Base-by-base conservation (phyloP, 1,140 invertebrate genomes). In the Manduca sexta region DNA sequence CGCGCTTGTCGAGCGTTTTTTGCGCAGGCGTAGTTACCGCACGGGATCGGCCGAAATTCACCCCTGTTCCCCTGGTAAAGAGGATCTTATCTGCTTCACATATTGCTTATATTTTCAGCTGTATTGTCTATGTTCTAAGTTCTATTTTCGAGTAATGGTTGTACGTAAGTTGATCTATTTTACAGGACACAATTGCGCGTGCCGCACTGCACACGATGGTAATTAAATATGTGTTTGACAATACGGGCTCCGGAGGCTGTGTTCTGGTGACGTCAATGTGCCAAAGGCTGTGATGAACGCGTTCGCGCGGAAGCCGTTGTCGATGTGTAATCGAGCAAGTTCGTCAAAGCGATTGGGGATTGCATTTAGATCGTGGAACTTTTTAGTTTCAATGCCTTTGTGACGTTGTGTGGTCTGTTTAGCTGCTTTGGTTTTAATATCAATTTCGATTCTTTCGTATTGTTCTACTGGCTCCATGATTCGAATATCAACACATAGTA, bases 161-260 rank as follows among this genome's bases (percentile, higher is more conserved):
- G 11, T 13, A 4, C 6, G 12, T 2, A 15, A 14, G 38, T 49
- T 66, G 15, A 21, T 35, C 18, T 47, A 21, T 59, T 74, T 73
- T 34, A 39, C 26, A 7, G 11, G 34, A 38, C 44, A 8, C 47
- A 15, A 13, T 63, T 66, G 67, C 73, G 74, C 64, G 74, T 81
- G 76, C 75, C 81, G 81, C 78, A 84, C 78, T 84, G 81, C 81
- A 84, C 76, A 84, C 81, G 74, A 65, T 72, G 69, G 73, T 82
- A 79, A 81, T 84, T 81, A 84, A 84, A 84, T 80, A 81, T 81
- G 77, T 84, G 76, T 82, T 80, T 84, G 77, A 84, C 78, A 84
- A 81, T 82, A 78, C 55, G 45, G 44, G 56, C 60, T 66, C 60
- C 66, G 58, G 81, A 66, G 75, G 76, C 75, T 84, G 76, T 79